These are phyloP conservation scores for Petrosia ficiformis DNA, from an alignment of 37 sponge, comb jelly and placozoan species.

Conservation along the genomic window DNA sequence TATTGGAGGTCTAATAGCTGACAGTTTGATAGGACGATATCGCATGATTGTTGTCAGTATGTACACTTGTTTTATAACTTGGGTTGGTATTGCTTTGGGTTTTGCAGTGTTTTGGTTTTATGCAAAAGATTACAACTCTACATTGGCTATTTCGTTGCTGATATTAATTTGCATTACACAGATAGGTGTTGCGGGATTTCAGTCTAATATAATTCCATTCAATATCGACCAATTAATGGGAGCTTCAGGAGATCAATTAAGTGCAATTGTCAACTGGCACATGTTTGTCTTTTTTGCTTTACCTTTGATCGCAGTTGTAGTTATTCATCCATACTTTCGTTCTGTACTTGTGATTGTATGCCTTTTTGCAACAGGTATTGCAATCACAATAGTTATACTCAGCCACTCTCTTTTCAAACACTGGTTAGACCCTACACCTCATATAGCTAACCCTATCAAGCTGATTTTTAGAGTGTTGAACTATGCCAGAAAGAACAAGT, in stretches of 20 bases:
- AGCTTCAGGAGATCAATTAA: neutral
- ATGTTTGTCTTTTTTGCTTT: neutral
- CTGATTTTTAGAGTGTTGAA: neutral
- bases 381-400: too few relatives aligned
- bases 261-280: neutral
- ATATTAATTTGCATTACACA: too few relatives aligned
- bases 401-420: too few relatives aligned
- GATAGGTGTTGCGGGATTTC: neutral
- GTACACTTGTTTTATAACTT: too few relatives aligned
- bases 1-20: too few relatives aligned
- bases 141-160: too few relatives aligned
- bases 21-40: too few relatives aligned
- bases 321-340: neutral
- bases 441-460: slow-evolving; percentile 5
- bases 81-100: too few relatives aligned
- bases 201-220: neutral
- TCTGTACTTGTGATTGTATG: neutral
- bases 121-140: too few relatives aligned
- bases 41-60: too few relatives aligned
- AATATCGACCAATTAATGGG: neutral
- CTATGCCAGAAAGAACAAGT: slow-evolving; percentile 9
- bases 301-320: neutral
- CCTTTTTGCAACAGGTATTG: neutral
- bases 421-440: slow-evolving; percentile 1
- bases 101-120: too few relatives aligned